Evolutionary conservation across 2,888 invertebrate species (phyloP).

Genomic region (Napeogenes inachia): DNA sequence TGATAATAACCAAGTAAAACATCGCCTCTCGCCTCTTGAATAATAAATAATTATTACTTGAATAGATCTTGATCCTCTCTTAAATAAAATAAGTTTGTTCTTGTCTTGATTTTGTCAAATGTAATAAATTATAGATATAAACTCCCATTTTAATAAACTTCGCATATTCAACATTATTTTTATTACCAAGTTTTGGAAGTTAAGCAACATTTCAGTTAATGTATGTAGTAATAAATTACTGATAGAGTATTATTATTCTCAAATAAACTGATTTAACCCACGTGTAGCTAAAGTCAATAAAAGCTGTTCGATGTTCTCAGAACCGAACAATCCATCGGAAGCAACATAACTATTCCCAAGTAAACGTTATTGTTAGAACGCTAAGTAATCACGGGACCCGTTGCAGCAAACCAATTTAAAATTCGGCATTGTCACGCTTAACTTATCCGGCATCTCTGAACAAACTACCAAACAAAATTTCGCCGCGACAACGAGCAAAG

Average conservation of each 20-base stretch:
- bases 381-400: conserved; percentile 24
- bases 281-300: not conserved
- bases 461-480: conserved; percentile 40
- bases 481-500: conserved; percentile 39
- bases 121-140: too few species aligned
- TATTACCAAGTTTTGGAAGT: too few species aligned
- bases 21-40: too few species aligned
- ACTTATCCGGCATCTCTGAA: conserved; percentile 36
- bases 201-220: too few species aligned
- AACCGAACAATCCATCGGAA: not conserved
- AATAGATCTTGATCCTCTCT: too few species aligned
- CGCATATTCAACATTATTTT: too few species aligned
- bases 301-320: not conserved
- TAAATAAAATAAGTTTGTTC: too few species aligned
- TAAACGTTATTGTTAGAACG: conserved; percentile 19
- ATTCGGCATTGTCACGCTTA: conserved; percentile 35
- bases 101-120: too few species aligned
- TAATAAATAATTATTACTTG: too few species aligned
- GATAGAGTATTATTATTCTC: too few species aligned
- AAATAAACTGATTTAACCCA: not conserved
- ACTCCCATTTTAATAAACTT: too few species aligned
- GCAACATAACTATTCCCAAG: conserved; percentile 7
- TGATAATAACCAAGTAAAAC: not conserved
- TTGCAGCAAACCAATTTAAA: conserved; percentile 33
- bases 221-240: too few species aligned